Evolutionary conservation across 2,888 invertebrate species (phyloP), one percentile per base, ranked within the genome.

Genomic region (Sesia bembeciformis): DNA sequence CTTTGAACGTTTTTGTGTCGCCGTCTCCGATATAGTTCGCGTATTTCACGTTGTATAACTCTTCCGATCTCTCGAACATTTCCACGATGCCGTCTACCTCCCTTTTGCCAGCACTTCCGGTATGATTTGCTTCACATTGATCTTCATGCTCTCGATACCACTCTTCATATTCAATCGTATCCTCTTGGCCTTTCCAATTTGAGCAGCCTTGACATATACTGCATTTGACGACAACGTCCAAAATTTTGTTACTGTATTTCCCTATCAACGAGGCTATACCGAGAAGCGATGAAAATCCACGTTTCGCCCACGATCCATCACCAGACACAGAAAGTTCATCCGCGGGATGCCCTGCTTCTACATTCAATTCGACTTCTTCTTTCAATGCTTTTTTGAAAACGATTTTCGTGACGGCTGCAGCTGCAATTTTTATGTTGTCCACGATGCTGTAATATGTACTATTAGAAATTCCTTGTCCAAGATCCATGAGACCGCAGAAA

Each of bases 231-330:
- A 56, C 3, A 40, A 50, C 39, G 50, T 56, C 53, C 23, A 56
- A 6, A 7, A 63, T 57, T 61, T 65, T 65, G 39, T 59, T 60
- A 7, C 56, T 54, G 52, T 60, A 60, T 46, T 61, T 55, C 40
- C 60, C 64, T 52, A 65, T 64, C 5, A 67, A 52, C 43, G 65
- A 54, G 49, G 60, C 51, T 4, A 65, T 59, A 39, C 67, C 63
- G 50, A 55, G 62, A 40, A 66, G 56, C 38, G 63, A 65, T 51
- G 60, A 52, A 59, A 57, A 66, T 7, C 60, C 63, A 56, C 65
- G 53, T 52, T 64, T 64, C 52, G 60, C 62, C 64, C 61, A 67
- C 23, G 60, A 58, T 40, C 63, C 61, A 52, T 66, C 62, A 53
- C 62, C 64, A 6, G 61, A 66, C 50, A 65, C 63, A 58, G 42